Evolutionary conservation across 2,888 invertebrate species (phyloP), one percentile per base, ranked within the genome.

Genomic region (Torymus texanus): DNA sequence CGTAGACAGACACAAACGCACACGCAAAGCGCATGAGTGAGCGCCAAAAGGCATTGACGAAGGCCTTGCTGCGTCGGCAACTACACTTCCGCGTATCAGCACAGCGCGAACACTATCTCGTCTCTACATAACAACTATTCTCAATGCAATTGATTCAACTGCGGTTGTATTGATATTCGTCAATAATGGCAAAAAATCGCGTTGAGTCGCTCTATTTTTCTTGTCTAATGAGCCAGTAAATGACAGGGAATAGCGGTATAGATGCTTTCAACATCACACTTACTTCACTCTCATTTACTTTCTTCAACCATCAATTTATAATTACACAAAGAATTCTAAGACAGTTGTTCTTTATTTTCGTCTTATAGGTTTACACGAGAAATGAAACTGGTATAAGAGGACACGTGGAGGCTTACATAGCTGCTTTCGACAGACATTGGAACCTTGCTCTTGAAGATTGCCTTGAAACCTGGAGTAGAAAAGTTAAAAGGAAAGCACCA

Each of bases 371-470:
- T 62, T 93, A 94, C 86, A 95, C 96, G 0, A 93, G 98, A 74
- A 93, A 93, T 84, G 94, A 93, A 29, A 92, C 91, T 56, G 94
- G 94, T 13, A 91, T 97, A 29, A 92, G 97, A 75, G 97, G 98
- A 2, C 93, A 93, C 81, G 93, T 96, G 80, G 93, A 94, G 81
- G 98, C 96, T 0, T 95, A 93, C 84, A 91, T 98, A 41, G 93
- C 94, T 18, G 96, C 96, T 2, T 98, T 97, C 90, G 98, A 98
- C 91, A 97, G 96, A 88, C 97, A 97, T 89, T 97, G 97, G 95
- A 98, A 98, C 91, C 90, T 98, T 85, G 95, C 96, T 5, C 91
- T 98, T 73, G 93, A 93, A 77, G 96, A 97, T 88, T 97, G 97
- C 2, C 92, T 94, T 50, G 98, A 98, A 91, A 91, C 94, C 2